phyloP scores from a whole-genome alignment of 2,113 vertebrate genomes.

The Anhinga anhinga region DNA sequence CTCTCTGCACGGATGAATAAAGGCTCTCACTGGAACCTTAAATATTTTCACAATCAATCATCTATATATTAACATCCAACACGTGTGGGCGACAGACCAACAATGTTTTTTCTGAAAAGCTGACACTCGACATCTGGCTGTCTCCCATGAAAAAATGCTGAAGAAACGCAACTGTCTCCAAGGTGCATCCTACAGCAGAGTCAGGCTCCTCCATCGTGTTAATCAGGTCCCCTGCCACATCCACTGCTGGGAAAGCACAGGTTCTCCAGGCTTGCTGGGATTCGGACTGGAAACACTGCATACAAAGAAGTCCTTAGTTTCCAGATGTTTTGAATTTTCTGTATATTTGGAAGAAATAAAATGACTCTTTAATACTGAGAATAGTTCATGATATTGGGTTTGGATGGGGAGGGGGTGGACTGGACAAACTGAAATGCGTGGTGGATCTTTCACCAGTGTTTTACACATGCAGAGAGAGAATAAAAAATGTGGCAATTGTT shows the following conservation, averaged over 20 bases:
- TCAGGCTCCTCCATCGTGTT: rapidly evolving
- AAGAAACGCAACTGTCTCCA: not conserved
- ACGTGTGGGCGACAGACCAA: not conserved
- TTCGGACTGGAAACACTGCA: not conserved
- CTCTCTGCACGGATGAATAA: not conserved
- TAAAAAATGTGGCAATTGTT: not conserved
- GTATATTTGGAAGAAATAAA: not conserved
- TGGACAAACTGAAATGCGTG: not conserved
- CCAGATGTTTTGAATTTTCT: not conserved
- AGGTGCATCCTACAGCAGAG: not conserved
- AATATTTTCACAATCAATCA: not conserved
- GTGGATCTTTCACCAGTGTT: not conserved
- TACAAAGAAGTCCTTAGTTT: not conserved
- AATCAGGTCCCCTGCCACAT: rapidly evolving
- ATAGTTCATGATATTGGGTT: not conserved
- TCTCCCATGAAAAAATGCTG: not conserved
- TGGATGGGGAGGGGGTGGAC: not conserved
- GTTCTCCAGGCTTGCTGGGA: not conserved
- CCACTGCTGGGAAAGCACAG: not conserved
- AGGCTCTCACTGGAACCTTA: not conserved
- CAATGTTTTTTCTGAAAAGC: not conserved
- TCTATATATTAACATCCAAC: not conserved
- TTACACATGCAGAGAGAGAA: not conserved
- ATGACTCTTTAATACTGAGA: not conserved
- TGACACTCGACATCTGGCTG: not conserved